Conservation (phyloP, 2,888 invertebrate genomes). For the Trichopria drosophilae region DNA sequence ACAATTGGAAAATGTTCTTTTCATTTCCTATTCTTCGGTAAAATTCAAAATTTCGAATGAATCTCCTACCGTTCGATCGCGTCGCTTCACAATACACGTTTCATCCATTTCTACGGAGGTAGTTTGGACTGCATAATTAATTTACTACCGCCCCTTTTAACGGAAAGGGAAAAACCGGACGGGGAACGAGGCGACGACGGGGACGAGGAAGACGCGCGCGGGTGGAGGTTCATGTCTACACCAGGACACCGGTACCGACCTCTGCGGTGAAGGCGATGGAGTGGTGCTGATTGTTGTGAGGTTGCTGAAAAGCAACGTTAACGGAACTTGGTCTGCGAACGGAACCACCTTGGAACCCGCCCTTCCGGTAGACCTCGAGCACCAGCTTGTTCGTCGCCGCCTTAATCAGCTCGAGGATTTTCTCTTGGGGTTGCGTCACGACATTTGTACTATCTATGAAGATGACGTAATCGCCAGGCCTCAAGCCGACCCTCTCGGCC, state of each 20-base stretch:
- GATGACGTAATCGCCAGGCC: constrained; percentile 84
- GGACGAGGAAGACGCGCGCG: too few species aligned
- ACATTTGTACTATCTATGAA: constrained; percentile 87
- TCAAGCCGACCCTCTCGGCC: constrained; percentile 80
- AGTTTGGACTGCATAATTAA: too few species aligned
- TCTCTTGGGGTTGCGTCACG: constrained; percentile 75
- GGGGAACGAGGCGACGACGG: too few species aligned
- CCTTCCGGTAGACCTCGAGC: constrained; percentile 54
- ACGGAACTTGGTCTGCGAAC: constrained; percentile 50
- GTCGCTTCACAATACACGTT: too few species aligned
- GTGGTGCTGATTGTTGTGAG: constrained; percentile 45
- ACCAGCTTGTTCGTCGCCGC: constrained; percentile 53
- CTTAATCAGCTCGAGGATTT: constrained; percentile 70
- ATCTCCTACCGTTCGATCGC: too few species aligned
- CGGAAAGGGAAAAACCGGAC: too few species aligned
- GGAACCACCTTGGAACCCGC: constrained; percentile 39
- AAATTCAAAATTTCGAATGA: too few species aligned
- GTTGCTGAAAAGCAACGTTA: constrained; percentile 44
- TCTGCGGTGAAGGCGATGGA: constrained; percentile 83
- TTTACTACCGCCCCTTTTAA: too few species aligned
- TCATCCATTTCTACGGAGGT: too few species aligned
- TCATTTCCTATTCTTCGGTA: too few species aligned
- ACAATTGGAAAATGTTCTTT: too few species aligned
- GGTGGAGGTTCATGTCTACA: constrained; percentile 59
- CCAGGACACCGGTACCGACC: constrained; percentile 88